Conservation (phyloP, 23 tunicate species). For the Trididemnum miniatum region DNA sequence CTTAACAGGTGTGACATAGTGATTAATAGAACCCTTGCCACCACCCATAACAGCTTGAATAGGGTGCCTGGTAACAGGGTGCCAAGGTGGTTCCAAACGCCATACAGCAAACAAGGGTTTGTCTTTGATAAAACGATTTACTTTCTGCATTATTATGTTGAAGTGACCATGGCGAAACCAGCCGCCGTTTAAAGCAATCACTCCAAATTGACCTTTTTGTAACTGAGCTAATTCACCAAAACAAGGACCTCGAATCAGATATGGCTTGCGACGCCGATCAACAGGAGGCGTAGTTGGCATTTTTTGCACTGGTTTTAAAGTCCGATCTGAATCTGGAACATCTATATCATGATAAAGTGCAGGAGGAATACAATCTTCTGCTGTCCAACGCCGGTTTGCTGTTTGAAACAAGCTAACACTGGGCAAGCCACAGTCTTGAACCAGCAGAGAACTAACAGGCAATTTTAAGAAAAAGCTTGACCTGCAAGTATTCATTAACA, state of each 20-base stretch:
- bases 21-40: constrained; percentile 88
- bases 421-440: not conserved
- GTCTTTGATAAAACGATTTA: constrained; percentile 55
- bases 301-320: constrained; percentile 39
- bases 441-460: too few species aligned
- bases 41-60: constrained; percentile 97
- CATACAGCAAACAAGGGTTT: constrained; percentile 59
- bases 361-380: constrained; percentile 58
- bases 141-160: constrained; percentile 30
- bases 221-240: constrained; percentile 67
- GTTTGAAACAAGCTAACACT: not conserved
- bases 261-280: constrained; percentile 46
- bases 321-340: constrained; percentile 17
- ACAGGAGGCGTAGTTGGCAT: constrained; percentile 49
- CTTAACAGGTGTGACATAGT: constrained; percentile 89
- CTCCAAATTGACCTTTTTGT: constrained; percentile 61
- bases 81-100: constrained; percentile 67
- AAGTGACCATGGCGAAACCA: constrained; percentile 57
- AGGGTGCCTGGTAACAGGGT: constrained; percentile 89
- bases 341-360: constrained; percentile 35
- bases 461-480: too few species aligned
- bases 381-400: constrained; percentile 38
- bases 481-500: too few species aligned
- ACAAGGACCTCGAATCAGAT: constrained; percentile 61
- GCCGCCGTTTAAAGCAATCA: constrained; percentile 83